Percentiles rank a stretch among this genome's conserved stretches.
Conservation (phyloP, 2,113 vertebrate genomes). For the Pygoscelis adeliae region DNA sequence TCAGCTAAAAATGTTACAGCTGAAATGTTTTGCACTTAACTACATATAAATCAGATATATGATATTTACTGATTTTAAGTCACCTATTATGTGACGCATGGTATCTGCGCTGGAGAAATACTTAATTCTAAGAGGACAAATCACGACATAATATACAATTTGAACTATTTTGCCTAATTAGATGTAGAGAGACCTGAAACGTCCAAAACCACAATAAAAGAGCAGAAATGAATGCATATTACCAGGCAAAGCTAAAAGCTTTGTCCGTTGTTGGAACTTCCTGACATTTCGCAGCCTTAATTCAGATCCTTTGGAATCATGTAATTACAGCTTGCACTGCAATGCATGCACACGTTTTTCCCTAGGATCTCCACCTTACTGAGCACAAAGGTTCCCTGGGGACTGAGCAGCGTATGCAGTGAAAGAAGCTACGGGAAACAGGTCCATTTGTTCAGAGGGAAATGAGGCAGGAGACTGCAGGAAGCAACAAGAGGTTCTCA, state of each 20-base stretch:
- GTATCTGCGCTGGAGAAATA: neutral
- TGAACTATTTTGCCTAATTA: neutral
- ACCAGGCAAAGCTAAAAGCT: neutral
- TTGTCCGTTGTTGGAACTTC: neutral
- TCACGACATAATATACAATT: neutral
- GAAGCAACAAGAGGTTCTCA: neutral
- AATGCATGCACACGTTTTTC: fast-evolving
- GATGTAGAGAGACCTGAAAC: neutral
- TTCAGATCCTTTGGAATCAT: neutral
- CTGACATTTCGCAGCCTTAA: neutral
- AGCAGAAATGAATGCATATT: neutral
- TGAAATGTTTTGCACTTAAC: neutral
- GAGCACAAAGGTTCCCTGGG: neutral
- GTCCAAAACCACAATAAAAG: neutral
- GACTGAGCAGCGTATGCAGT: fast-evolving
- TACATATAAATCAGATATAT: neutral
- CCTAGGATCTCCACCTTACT: neutral
- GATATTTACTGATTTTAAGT: neutral
- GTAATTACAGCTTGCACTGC: neutral
- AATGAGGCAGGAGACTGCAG: neutral
- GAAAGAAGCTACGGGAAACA: neutral
- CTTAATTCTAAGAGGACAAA: neutral
- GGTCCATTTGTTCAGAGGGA: too few relatives aligned
- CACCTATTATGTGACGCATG: neutral
- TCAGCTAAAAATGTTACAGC: neutral